phyloP scores from a whole-genome alignment of 1,140 invertebrate species.

The Chionoecetes opilio region DNA sequence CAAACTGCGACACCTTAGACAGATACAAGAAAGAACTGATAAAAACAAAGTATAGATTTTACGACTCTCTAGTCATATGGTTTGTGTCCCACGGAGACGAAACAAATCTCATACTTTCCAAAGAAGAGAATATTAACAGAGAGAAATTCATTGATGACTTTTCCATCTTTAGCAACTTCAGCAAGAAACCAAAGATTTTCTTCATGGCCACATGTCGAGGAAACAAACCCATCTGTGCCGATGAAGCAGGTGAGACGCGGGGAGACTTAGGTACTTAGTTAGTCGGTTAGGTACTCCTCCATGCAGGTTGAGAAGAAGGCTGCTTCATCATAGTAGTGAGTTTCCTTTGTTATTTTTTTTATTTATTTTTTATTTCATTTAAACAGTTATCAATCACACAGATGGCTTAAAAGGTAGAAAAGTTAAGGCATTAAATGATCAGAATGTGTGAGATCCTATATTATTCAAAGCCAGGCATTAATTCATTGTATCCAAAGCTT shows the following conservation, averaged over 20 bases:
- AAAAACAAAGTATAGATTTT: conserved; percentile 57
- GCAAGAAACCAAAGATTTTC: conserved; percentile 65
- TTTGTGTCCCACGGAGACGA: conserved; percentile 53
- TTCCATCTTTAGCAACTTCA: conserved; percentile 2
- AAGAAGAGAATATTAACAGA: not conserved
- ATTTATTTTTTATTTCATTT: too few relatives aligned
- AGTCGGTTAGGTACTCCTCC: too few relatives aligned
- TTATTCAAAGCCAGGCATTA: too few relatives aligned
- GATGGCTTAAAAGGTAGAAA: too few relatives aligned
- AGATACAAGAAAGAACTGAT: conserved; percentile 44
- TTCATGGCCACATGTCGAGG: conserved; percentile 59
- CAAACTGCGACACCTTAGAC: conserved; percentile 8
- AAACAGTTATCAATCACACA: too few relatives aligned
- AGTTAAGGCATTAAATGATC: too few relatives aligned
- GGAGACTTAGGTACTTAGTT: too few relatives aligned
- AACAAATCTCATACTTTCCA: conserved; percentile 22
- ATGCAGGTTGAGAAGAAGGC: too few relatives aligned
- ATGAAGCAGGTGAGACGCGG: conserved; percentile 22
- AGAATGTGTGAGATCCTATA: too few relatives aligned
- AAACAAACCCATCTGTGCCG: not conserved
- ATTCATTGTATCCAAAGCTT: too few relatives aligned
- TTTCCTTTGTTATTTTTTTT: too few relatives aligned
- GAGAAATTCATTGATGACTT: conserved; percentile 52
- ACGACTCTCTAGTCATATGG: conserved; percentile 64
- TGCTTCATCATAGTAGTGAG: too few relatives aligned